Conservation (phyloP, 2,113 vertebrate genomes). For the Halcyon malimbica region DNA sequence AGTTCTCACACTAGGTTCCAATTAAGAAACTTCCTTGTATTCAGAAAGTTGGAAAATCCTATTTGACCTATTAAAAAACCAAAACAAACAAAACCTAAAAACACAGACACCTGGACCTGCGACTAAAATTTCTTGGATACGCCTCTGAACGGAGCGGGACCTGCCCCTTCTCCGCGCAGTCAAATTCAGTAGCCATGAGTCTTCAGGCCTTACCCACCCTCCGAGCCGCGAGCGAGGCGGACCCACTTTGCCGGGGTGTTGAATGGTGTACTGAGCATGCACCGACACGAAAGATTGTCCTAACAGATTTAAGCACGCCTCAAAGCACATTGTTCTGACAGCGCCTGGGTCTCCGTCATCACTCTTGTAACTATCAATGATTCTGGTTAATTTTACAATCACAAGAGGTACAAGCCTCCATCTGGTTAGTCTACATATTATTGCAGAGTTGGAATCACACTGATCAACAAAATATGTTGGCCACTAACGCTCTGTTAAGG, state of each 20-base stretch:
- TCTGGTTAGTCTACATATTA: conserved; percentile 66
- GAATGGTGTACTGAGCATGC: conserved; percentile 12
- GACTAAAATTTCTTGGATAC: not conserved
- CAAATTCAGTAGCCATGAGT: not conserved
- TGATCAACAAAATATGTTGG: conserved; percentile 62
- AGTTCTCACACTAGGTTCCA: not conserved
- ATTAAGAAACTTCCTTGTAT: not conserved
- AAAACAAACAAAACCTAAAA: not conserved
- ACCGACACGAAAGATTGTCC: conserved; percentile 34
- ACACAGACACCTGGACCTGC: not conserved
- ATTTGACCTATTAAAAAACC: not conserved
- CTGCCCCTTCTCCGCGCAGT: not conserved
- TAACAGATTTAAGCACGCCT: conserved; percentile 66
- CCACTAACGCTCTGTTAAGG: conserved; percentile 49
- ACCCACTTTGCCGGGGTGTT: not conserved
- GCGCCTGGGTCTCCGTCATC: conserved; percentile 62
- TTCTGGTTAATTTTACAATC: conserved; percentile 67
- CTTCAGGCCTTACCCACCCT: not conserved
- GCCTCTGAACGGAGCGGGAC: not conserved
- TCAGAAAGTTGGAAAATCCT: not conserved
- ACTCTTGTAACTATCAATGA: conserved; percentile 51
- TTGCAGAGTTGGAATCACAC: conserved; percentile 43
- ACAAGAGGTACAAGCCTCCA: conserved; percentile 62
- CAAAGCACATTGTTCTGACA: conserved; percentile 67
- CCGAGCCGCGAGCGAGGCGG: not conserved